These are phyloP conservation scores for Oxyura jamaicensis DNA, from an alignment of 2,113 vertebrate genomes.

Conservation along the genomic window DNA sequence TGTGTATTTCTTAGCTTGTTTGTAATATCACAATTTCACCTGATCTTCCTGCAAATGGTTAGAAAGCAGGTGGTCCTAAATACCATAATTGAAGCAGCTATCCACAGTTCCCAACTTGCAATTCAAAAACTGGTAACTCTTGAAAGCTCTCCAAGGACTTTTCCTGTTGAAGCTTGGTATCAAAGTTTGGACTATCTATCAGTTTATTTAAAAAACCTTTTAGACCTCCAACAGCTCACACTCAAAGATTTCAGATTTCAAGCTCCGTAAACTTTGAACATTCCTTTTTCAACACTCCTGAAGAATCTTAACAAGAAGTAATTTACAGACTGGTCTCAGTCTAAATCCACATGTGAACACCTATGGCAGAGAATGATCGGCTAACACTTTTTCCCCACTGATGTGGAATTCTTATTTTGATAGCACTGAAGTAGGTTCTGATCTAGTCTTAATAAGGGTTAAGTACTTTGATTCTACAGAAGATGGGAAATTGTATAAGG, in stretches of 20 bases:
- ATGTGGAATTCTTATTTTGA: neutral
- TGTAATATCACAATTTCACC: neutral
- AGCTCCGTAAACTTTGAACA: neutral
- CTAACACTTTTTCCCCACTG: neutral
- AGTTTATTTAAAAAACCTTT: neutral
- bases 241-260: neutral
- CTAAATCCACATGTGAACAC: neutral
- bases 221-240: neutral
- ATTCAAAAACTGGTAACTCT: neutral
- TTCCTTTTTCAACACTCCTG: neutral
- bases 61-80: neutral
- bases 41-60: fast-evolving
- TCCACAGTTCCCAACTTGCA: neutral
- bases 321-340: neutral
- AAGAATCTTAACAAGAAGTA: neutral
- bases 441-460: neutral
- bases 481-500: neutral
- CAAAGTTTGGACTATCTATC: neutral
- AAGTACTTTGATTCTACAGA: neutral
- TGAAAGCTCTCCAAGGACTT: neutral
- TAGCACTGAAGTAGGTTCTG: neutral
- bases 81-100: neutral
- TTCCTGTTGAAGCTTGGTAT: fast-evolving
- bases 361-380: neutral
- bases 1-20: neutral